Conservation (phyloP, 2,888 invertebrate genomes). For the Osedax fenrisi region DNA sequence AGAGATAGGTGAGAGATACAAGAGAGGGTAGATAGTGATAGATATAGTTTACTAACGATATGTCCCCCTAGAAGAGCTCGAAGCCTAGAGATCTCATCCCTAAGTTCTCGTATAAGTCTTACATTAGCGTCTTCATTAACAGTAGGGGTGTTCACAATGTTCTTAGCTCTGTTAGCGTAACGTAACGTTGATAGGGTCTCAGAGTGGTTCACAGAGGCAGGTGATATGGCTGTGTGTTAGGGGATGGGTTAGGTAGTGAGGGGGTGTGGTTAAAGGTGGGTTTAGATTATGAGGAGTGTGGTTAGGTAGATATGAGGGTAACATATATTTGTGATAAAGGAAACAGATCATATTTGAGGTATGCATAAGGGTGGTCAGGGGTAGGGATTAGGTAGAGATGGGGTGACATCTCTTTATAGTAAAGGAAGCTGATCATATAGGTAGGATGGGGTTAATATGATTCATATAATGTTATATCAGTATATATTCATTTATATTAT, state of each 20-base stretch:
- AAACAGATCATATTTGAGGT: too few relatives aligned
- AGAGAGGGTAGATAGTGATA: too few relatives aligned
- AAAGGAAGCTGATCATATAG: neutral
- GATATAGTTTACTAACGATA: constrained; percentile 41
- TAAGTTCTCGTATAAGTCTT: constrained; percentile 56
- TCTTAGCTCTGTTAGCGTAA: constrained; percentile 66
- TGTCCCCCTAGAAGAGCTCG: constrained; percentile 52
- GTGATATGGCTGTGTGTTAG: constrained; percentile 60
- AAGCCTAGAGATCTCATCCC: constrained; percentile 57
- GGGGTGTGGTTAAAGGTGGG: neutral
- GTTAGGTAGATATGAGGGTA: too few relatives aligned
- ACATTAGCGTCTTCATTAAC: constrained; percentile 58
- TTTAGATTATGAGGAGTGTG: neutral
- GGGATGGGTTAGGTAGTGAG: neutral
- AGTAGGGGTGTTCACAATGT: constrained; percentile 59
- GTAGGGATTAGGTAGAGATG: constrained; percentile 65
- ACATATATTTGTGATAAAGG: too few relatives aligned
- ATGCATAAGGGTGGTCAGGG: constrained; percentile 68
- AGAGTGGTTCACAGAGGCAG: constrained; percentile 64
- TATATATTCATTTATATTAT: neutral
- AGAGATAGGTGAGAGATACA: too few relatives aligned
- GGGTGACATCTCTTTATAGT: constrained; percentile 65
- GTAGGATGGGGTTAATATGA: too few relatives aligned
- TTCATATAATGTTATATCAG: neutral
- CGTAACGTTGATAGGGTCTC: constrained; percentile 70